Evolutionary conservation across 2,888 invertebrate species (phyloP), one percentile per base, ranked within the genome.

Genomic region (Ophion ventricosus): DNA sequence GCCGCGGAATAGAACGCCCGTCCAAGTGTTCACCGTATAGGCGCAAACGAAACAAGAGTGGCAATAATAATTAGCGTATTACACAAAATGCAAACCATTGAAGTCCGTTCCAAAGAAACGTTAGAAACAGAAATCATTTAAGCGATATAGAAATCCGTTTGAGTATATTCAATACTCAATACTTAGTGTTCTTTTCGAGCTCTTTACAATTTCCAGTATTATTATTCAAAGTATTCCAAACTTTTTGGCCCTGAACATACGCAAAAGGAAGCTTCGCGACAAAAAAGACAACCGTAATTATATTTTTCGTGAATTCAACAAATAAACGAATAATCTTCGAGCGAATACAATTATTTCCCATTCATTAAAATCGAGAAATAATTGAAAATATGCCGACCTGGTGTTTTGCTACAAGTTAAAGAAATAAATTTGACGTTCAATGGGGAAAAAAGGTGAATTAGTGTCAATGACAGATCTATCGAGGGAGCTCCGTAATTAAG

Each of bases 1-100:
- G 77, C 81, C 73, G 35, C 61, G 35, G 75, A 70, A 69, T 74
- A 78, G 69, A 81, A 78, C 78, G 70, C 64, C 54, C 40, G 57
- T 56, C 40, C 56, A 14, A 40, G 35, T 43, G 49, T 14, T 49
- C 49, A 49, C 10, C 54, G 8, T 29, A 43, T 23, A 35, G 8
- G 23, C 14, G 20, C 56, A 40, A 72, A 25, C 59, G 29, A 61
- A 78, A 26, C 66, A 54, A n/a, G 57, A 56, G 57, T 40, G 59
- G 54, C 56, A 67, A 77, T 73, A 69, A 78, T 70, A 35, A 70
- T 26, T 26, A 78, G 54, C 70, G 69, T 40, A 43, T 77, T 78
- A 66, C 35, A 75, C 70, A 49, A 49, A 49, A 70, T 66, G 81
- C 40, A 54, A 81, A 57, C 56, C 40, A 67, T 77, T 78, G 54